phyloP scores from a whole-genome alignment of 2,797 vertebrate species.

The Acrocephalus scirpaceus region DNA sequence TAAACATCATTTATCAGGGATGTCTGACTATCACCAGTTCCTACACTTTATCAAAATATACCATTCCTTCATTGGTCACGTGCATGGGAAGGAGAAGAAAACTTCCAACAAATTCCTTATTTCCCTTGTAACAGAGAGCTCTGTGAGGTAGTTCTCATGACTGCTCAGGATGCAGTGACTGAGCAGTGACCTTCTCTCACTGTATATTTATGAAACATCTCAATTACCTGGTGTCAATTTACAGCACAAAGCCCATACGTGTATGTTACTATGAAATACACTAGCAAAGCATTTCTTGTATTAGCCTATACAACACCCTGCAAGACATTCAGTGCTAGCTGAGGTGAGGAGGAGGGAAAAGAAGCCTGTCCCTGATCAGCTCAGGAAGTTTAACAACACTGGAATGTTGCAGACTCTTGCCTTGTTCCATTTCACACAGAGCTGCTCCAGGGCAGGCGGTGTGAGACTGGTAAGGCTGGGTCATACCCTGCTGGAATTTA shows the following conservation, averaged over 20 bases:
- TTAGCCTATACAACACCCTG: background rate
- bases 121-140: background rate
- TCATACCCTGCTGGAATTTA: background rate
- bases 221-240: background rate
- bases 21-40: background rate
- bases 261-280: background rate
- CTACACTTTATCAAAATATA: background rate
- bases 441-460: background rate
- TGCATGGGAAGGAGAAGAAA: background rate
- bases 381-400: background rate
- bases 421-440: background rate
- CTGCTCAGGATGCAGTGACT: background rate
- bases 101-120: background rate
- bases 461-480: background rate
- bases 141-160: background rate
- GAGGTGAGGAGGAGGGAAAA: background rate
- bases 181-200: background rate
- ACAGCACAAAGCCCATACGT: background rate
- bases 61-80: background rate
- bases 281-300: background rate
- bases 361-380: background rate
- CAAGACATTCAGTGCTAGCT: background rate
- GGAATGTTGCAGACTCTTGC: background rate
- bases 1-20: background rate
- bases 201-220: background rate